Base-by-base conservation (phyloP, 2,113 vertebrate species). In the Pelecanoides urinatrix region DNA sequence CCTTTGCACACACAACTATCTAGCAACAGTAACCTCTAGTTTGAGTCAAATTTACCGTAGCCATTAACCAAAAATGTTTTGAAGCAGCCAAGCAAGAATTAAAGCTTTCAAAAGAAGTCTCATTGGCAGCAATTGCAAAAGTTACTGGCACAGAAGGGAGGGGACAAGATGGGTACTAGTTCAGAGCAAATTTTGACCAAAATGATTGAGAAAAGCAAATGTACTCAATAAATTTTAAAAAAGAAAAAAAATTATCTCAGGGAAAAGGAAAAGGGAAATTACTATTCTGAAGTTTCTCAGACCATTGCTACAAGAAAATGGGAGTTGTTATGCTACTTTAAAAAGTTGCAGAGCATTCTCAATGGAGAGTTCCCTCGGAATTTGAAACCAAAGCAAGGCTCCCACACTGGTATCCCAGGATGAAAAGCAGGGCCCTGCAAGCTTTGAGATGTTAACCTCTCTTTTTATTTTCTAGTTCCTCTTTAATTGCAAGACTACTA, bases 401-500 rank as follows among this genome's bases (percentile, higher is more conserved):
- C 38, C 52, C 56, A 74, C 18, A 61, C 23, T 45, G 20, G 13
- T 45, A 93, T 67, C 40, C 44, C 36, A 61, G n/a, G 34, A 71
- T 56, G 44, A 92, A 94, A 88, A 88, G 27, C 11, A 86, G 11
- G 18, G 11, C 21, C 61, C 15, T 66, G 44, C 5, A 94, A 74
- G 23, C 44, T 78, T 95, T 77, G 42, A 92, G 44, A 84, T 10
- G 11, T 74, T 89, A 92, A 95, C 38, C 55, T 67, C 38, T 74
- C 61, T 50, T 65, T 78, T 79, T 78, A 65, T 91, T 92, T 87
- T 81, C n/a, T 85, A 91, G 81, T 59, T 84, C 10, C 74, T 88
- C 80, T 90, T 88, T 77, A 93, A 94, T 95, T 91, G 68, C 72
- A 79, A 82, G 50, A 72, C 18, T 90, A 77, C 29, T 61, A 92